Evolutionary conservation across 2,888 invertebrate genomes (phyloP).

Genomic region (Rutpela maculata): DNA sequence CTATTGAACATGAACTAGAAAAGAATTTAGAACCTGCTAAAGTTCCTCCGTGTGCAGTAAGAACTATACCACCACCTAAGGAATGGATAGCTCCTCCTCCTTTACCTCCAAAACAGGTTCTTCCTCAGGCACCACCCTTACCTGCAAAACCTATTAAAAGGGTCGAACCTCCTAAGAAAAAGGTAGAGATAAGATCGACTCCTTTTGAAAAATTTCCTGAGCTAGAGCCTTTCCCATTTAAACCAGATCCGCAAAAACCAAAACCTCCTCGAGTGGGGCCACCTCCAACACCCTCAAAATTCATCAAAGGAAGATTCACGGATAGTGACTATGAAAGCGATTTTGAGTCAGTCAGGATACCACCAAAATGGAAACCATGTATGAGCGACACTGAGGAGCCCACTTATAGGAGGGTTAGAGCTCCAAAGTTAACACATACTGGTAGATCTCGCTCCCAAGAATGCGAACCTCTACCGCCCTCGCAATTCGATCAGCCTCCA

Average conservation of each 20-base stretch:
- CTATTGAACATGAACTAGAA: conserved; percentile 77
- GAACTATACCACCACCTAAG: conserved; percentile 75
- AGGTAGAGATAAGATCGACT: conserved; percentile 61
- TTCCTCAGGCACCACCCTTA: conserved; percentile 72
- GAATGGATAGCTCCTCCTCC: conserved; percentile 71
- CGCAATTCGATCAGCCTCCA: conserved; percentile 76
- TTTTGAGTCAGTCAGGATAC: conserved; percentile 74
- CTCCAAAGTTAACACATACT: conserved; percentile 73
- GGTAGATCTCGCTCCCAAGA: conserved; percentile 78
- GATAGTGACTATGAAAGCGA: conserved; percentile 85
- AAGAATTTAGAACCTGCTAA: conserved; percentile 76
- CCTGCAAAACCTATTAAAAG: conserved; percentile 67
- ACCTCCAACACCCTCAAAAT: conserved; percentile 78
- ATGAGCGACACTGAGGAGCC: conserved; percentile 81
- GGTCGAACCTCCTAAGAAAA: conserved; percentile 64
- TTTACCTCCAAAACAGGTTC: conserved; percentile 72
- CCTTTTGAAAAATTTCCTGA: conserved; percentile 73
- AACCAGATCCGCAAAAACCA: conserved; percentile 73
- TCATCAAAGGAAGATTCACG: conserved; percentile 76
- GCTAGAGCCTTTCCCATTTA: conserved; percentile 75
- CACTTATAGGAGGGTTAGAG: conserved; percentile 76
- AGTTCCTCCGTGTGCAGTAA: conserved; percentile 76
- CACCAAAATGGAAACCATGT: conserved; percentile 78
- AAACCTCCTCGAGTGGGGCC: conserved; percentile 72
- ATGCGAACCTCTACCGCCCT: conserved; percentile 76